phyloP scores from a whole-genome alignment of 1,140 invertebrate species.

The Bicyclus anynana region DNA sequence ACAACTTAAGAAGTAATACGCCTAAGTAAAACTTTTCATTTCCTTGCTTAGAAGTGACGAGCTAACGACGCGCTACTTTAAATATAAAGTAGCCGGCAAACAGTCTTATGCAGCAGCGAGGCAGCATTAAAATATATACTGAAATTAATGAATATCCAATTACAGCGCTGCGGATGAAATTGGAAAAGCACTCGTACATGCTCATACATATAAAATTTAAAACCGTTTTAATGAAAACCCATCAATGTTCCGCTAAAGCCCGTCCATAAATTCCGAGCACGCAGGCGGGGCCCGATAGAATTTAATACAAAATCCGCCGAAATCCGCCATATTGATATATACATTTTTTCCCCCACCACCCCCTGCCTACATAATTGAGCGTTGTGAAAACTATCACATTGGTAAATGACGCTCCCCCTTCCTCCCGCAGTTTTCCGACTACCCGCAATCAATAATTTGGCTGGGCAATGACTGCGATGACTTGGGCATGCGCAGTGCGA shows the following conservation, averaged over 20 bases:
- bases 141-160: slow-evolving; percentile 9
- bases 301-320: slow-evolving; percentile 69
- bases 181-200: slow-evolving; percentile 10
- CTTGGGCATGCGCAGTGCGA: slow-evolving; percentile 60
- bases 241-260: slow-evolving; percentile 52
- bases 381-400: slow-evolving; percentile 75
- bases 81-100: neutral
- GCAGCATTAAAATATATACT: slow-evolving; percentile 8
- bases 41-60: neutral
- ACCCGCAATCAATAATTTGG: slow-evolving; percentile 75
- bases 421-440: slow-evolving; percentile 66
- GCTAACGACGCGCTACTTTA: neutral
- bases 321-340: slow-evolving; percentile 69
- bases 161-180: slow-evolving; percentile 11
- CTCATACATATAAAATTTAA: slow-evolving; percentile 37
- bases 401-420: slow-evolving; percentile 65
- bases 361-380: slow-evolving; percentile 68
- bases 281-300: slow-evolving; percentile 60
- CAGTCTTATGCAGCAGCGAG: slow-evolving; percentile 10
- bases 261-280: slow-evolving; percentile 53
- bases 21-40: too few species aligned
- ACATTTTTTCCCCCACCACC: slow-evolving; percentile 61
- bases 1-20: too few species aligned
- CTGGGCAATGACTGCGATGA: slow-evolving; percentile 76
- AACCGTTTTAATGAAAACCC: slow-evolving; percentile 59